Evolutionary conservation across 1,140 invertebrate species (phyloP), one percentile per base, ranked within the genome.

Genomic region (Drosophila tani): DNA sequence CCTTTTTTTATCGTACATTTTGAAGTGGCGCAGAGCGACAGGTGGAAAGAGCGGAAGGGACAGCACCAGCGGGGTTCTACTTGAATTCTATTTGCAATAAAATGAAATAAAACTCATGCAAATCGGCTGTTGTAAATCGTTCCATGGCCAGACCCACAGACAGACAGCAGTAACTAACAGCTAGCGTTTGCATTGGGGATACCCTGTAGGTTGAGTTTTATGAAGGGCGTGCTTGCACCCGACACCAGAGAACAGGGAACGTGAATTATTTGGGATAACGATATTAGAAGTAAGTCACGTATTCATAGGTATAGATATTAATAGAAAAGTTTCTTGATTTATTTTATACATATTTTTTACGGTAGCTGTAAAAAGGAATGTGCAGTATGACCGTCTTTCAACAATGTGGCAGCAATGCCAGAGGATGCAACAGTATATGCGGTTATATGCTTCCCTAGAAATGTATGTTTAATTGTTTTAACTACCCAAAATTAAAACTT

Each of bases 1-100:
- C 81, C 65, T 81, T 75, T 88, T 86, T 88, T 87, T 87, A 88
- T 84, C 84, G 74, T 80, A 74, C 73, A 78, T 73, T 65, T 68
- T 87, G 71, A 81, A 86, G 84, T 88, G 76, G 35, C 56, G 40
- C 45, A 45, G 24, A 67, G 40, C 46, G 50, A 63, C 29, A 56
- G 47, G 21, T 57, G 45, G 11, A 53, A 40, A 51, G 53, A 62
- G 35, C 14, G 38, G 8, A n/a, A n/a, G 55, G 24, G 14, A 11
- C 8, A 14, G 50, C 50, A 53, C 50, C 50, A 35, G 38, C 11
- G 65, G 35, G 63, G 58, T 6, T 53, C 56, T 78, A 79, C 76
- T 79, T 79, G 59, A 79, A 71, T 79, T 79, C 51, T 79, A 79
- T 79, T 64, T 79, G 66, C 75, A 79, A 79, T 79, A 79, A 79